Evolutionary conservation across 2,797 vertebrate species (phyloP), one percentile per base, ranked within the genome.

Genomic region (Cephalopachus bancanus): DNA sequence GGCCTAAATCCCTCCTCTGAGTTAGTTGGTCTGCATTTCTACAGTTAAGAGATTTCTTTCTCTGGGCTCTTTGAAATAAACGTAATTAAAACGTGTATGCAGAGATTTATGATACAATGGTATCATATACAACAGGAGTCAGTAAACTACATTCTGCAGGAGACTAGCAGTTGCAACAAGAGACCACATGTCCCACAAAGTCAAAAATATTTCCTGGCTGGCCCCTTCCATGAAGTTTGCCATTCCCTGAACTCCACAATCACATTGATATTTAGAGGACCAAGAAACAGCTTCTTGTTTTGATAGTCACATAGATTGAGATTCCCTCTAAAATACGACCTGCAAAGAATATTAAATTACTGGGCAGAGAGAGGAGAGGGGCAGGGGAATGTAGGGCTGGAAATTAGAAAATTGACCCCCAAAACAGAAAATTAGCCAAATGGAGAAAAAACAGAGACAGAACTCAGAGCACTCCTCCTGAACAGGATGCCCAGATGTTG

Each of bases 31-130:
- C 85, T 87, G 59, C 69, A 93, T 20, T 37, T 81, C 78, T 85
- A 57, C 37, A 89, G 20, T 37, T 49, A 55, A 92, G 74, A 76
- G 33, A 79, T 81, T 80, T 62, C 78, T 79, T 92, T 92, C 94
- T 57, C 57, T 57, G 65, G 55, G 87, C 22, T 14, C 80, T 96
- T 90, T 88, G 92, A 93, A 97, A 96, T 51, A 72, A 69, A 62
- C 62, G 24, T 93, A 96, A 95, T 89, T 87, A 96, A 69, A 44
- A 59, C 72, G 37, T 37, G 92, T 51, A 20, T 10, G 1, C 26
- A 33, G n/a, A 79, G 37, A 71, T 72, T 93, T 76, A 80, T 51
- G 80, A 81, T 53, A 81, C 92, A 64, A 16, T n/a, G 22, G 75
- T 88, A 64, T 93, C 62, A 76, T n/a, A 28, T 19, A 60, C n/a